Evolutionary conservation across 2,888 invertebrate genomes (phyloP), one percentile per base, ranked within the genome.

Genomic region (Belgica antarctica): DNA sequence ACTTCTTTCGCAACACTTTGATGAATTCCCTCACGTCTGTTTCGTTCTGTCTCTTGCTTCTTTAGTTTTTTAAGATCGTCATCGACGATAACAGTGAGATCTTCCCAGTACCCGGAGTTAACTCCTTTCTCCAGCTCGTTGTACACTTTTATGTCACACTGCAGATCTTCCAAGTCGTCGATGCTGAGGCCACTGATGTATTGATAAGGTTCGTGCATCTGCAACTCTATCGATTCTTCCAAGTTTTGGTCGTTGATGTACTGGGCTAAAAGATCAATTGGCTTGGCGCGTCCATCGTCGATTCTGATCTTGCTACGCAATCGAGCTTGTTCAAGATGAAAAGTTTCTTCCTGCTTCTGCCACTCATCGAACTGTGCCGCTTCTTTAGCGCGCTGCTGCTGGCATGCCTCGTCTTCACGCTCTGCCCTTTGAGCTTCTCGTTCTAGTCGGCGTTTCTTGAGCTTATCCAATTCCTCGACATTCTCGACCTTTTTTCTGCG

Each of bases 141-240:
- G 80, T 97, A 96, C 7, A 86, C 92, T 80, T 94, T 93, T 71
- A 99, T 98, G 77, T 99, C 99, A 74, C 92, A 97, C 0, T 96
- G 84, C 15, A 99, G 82, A 81, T 99, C 99, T 78, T 99, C 98
- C 22, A 98, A 82, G 79, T 99, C 98, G 73, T 89, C 88, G 4
- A 90, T 85, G 15, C 90, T 89, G 70, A 98, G 82, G 0, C 97
- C 96, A 77, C 94, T 92, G 0, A 99, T 84, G 78, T 96, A 96
- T 0, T 92, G 92, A 78, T 97, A 96, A 0, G 99, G 98, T 78
- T 99, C 97, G 77, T 96, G 95, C 93, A 99, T 94, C 81, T 98
- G 95, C 93, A 99, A 94, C 82, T 98, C 97, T 24, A 97, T 89
- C 0, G 95, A 92, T 75, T 96, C 91, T 66, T 92, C 92, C 73